Percentiles rank a stretch among this genome's conserved stretches.
These are phyloP conservation scores for Macaria liturata DNA, from an alignment of 2,888 invertebrate species.

Conservation along the genomic window DNA sequence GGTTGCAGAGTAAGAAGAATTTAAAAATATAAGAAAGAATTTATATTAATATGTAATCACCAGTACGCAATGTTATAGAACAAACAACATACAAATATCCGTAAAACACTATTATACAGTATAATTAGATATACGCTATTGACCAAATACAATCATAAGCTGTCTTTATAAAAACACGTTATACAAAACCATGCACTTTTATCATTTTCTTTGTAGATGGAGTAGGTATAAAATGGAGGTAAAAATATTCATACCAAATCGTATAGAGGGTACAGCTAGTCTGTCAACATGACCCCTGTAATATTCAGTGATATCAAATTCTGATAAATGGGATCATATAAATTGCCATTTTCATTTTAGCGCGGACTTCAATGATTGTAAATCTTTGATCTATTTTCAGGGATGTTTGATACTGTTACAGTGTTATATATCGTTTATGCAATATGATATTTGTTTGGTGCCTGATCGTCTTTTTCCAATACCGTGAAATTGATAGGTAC, in stretches of 20 bases:
- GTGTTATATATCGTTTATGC: conserved; percentile 6
- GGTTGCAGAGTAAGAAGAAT: no score
- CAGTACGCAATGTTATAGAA: no score
- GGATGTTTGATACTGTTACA: conserved; percentile 4
- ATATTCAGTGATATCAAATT: conserved; percentile 22
- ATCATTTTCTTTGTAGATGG: no score
- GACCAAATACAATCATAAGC: no score
- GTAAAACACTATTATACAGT: no score
- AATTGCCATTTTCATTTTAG: conserved; percentile 16
- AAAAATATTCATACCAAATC: conserved; percentile 21
- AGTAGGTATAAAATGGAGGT: not conserved
- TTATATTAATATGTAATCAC: no score
- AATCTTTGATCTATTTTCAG: conserved; percentile 5
- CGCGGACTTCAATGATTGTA: conserved; percentile 10
- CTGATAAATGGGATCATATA: conserved; percentile 19
- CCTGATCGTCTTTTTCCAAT: conserved; percentile 12
- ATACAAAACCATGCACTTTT: no score
- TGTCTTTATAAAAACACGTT: no score
- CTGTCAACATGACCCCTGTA: conserved; percentile 10
- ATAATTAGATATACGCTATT: no score
- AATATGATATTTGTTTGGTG: conserved; percentile 6
- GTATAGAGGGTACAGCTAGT: conserved; percentile 5
- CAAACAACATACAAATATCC: no score
- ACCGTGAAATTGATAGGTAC: no score
- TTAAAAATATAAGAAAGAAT: no score